These are phyloP conservation scores for Tapirus terrestris DNA, from an alignment of 2,113 vertebrate genomes.

Conservation along the genomic window DNA sequence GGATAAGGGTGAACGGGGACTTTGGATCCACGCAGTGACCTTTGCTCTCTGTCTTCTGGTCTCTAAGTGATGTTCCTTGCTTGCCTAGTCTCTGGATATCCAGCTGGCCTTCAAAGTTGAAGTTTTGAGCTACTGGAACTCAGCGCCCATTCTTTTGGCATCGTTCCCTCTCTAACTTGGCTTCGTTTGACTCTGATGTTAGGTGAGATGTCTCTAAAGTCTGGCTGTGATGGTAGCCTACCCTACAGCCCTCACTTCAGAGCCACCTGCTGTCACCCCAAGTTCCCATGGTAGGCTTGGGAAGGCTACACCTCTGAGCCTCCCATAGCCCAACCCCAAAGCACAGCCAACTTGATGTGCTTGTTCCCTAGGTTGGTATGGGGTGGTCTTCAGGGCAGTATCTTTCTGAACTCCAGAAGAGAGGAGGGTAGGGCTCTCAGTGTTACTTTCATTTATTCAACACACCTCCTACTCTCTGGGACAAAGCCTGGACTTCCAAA, in stretches of 20 bases:
- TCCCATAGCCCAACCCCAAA: not conserved
- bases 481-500: not conserved
- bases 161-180: not conserved
- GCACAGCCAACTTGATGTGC: not conserved
- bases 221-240: not conserved
- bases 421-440: not conserved
- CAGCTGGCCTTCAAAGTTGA: not conserved
- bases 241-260: not conserved
- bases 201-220: not conserved
- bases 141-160: not conserved
- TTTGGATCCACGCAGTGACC: not conserved
- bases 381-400: not conserved
- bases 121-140: not conserved
- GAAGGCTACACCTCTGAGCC: not conserved
- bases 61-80: not conserved
- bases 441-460: not conserved
- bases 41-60: conserved; percentile 5
- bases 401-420: not conserved
- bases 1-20: not conserved
- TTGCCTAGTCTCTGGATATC: not conserved
- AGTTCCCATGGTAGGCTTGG: not conserved
- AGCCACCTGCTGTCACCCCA: not conserved
- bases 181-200: not conserved
- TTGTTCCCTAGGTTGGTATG: not conserved
- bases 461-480: not conserved